Percentiles rank a stretch among this genome's conserved stretches.
Evolutionary conservation across 2,797 vertebrate genomes (phyloP).

Genomic region (Eleutherodactylus coqui): DNA sequence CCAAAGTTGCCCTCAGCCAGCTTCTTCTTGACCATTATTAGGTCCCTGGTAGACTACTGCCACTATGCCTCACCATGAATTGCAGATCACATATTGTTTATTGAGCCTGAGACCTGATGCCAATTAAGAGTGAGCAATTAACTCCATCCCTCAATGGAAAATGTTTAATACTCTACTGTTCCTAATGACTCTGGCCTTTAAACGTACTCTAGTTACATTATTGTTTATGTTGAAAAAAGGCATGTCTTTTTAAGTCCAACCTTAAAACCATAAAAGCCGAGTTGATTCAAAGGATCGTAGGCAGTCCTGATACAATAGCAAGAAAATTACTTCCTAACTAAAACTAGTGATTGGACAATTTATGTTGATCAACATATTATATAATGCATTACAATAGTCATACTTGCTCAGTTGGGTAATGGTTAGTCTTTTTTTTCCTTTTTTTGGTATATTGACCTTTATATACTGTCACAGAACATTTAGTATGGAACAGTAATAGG

Average conservation of each 20-base stretch:
- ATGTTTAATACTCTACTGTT: conserved; percentile 80
- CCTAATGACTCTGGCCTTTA: conserved; percentile 78
- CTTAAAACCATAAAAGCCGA: neutral
- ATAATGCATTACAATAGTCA: too few species aligned
- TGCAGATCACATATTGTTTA: conserved; percentile 81
- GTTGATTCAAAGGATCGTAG: neutral
- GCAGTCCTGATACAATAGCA: neutral
- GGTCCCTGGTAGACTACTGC: conserved; percentile 80
- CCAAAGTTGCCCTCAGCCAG: conserved; percentile 78
- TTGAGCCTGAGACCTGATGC: conserved; percentile 88
- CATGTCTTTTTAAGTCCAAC: neutral
- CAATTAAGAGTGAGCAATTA: conserved; percentile 94
- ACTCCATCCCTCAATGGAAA: conserved; percentile 81
- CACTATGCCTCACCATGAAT: conserved; percentile 73
- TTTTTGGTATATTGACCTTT: neutral
- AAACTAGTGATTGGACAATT: neutral
- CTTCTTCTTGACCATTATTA: conserved; percentile 84
- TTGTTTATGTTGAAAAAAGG: neutral
- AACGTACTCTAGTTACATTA: conserved; percentile 57
- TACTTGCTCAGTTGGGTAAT: neutral
- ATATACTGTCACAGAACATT: neutral
- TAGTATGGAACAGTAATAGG: neutral
- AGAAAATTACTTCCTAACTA: neutral
- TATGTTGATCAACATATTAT: neutral
- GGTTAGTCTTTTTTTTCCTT: neutral